Evolutionary conservation across 2,888 invertebrate genomes (phyloP).

Genomic region (Hirtodrosophila alboralis): DNA sequence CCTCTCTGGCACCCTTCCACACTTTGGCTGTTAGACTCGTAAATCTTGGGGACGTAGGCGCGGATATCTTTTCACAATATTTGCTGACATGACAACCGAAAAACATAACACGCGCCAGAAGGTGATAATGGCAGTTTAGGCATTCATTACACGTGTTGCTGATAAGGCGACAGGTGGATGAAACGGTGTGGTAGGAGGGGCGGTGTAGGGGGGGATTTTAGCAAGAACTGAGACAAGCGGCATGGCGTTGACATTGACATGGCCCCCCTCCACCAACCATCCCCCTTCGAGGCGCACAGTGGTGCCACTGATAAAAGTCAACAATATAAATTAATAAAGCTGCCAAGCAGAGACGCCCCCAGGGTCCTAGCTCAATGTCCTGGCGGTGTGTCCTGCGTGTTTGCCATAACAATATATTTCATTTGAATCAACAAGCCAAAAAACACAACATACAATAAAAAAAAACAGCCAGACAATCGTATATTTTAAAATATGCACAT

Average conservation of each 20-base stretch:
- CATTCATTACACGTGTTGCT: constrained; percentile 80
- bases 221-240: constrained; percentile 6
- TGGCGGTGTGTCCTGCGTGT: constrained; percentile 69
- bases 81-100: constrained; percentile 79
- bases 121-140: constrained; percentile 80
- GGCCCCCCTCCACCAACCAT: no score
- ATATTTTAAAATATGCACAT: constrained; percentile 76
- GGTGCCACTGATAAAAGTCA: constrained; percentile 75
- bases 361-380: constrained; percentile 60
- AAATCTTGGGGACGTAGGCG: constrained; percentile 43
- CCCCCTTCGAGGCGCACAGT: constrained; percentile 25
- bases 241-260: constrained; percentile 61
- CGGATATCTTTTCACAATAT: constrained; percentile 72
- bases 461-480: constrained; percentile 48
- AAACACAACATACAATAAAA: constrained; percentile 1
- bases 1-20: background rate
- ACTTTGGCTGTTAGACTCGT: constrained; percentile 21
- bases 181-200: background rate
- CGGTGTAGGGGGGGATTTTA: background rate
- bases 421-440: constrained; percentile 74
- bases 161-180: constrained; percentile 63
- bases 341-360: constrained; percentile 64
- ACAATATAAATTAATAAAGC: constrained; percentile 80
- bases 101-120: constrained; percentile 69
- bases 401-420: constrained; percentile 79